phyloP scores from a whole-genome alignment of 2,797 vertebrate species.

The Phrynocephalus vlangalii region DNA sequence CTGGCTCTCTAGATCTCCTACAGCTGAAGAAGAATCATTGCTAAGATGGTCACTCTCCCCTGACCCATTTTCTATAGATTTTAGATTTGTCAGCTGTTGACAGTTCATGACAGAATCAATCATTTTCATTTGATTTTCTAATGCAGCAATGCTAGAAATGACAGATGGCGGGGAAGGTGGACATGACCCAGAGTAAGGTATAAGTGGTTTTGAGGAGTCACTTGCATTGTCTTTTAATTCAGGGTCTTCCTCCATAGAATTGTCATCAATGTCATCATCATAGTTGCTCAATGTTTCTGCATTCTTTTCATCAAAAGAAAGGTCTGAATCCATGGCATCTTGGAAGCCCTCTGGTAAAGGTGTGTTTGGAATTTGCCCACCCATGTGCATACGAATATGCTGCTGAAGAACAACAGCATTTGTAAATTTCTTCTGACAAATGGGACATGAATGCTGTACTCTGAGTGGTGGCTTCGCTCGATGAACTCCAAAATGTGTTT shows the following conservation, averaged over 20 bases:
- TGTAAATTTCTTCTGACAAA: conserved; percentile 99
- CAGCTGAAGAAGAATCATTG: conserved; percentile 88
- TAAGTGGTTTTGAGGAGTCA: conserved; percentile 84
- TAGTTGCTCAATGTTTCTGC: conserved; percentile 91
- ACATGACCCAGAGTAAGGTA: conserved; percentile 83
- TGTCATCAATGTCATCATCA: conserved; percentile 93
- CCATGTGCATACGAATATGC: conserved; percentile 99
- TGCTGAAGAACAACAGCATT: conserved; percentile 98
- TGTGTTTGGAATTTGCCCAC: conserved; percentile 97
- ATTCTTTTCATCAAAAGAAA: conserved; percentile 92
- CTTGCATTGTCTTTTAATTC: conserved; percentile 86
- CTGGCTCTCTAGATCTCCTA: conserved; percentile 92
- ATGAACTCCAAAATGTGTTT: conserved; percentile 99
- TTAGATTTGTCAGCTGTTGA: conserved; percentile 84
- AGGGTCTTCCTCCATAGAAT: conserved; percentile 91
- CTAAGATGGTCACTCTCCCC: conserved; percentile 91
- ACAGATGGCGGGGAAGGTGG: conserved; percentile 92
- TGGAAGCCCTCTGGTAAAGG: conserved; percentile 92
- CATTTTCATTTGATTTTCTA: conserved; percentile 99
- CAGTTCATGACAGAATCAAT: conserved; percentile 93
- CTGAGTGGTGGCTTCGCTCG: conserved; percentile 96
- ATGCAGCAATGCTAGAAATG: conserved; percentile 95
- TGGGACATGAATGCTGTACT: conserved; percentile 98
- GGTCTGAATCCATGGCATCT: conserved; percentile 91
- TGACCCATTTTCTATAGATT: conserved; percentile 87